Evolutionary conservation across 2,113 vertebrate genomes (phyloP), one percentile per base, ranked within the genome.

Genomic region (Platysteira castanea): DNA sequence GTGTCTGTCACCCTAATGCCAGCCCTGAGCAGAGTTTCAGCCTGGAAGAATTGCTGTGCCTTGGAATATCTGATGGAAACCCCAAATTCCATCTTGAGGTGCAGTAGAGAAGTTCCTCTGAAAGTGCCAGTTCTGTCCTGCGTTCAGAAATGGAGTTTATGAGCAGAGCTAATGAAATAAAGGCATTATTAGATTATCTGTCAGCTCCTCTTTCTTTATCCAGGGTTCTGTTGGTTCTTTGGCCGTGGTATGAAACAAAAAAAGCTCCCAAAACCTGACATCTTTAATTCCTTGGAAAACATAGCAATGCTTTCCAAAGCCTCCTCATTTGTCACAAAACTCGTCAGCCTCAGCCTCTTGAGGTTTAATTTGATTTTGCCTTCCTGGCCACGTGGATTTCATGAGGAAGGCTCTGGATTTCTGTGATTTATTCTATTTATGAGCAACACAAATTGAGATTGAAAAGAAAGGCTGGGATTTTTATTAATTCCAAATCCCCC

Each of bases 351-450:
- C 35, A 23, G 0, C 24, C n/a, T 47, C 28, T 19, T 10, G 27
- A 39, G 8, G 5, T 47, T 42, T 14, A 1, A 27, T 64, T 65
- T 65, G 20, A 19, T 71, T 64, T 92, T 49, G 14, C 50, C 21
- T 77, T 39, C 23, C 10, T 13, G 50, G 42, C 27, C 78, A 50
- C 30, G 0, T 22, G 16, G 9, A 3, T 79, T 76, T 90, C 9
- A 1, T 9, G 23, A 28, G 15, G 52, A 23, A 81, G 19, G 27
- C 22, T 26, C 3, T 35, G 27, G 27, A 64, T 21, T 65, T 35
- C 8, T 46, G 44, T 2, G 1, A 18, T 47, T 35, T 1, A 0
- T 57, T 71, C 3, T 21, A 6, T 30, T 87, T 52, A 46, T 33
- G n/a, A 74, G 15, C 28, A 39, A 2, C n/a, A 11, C 23, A 13